Percentiles rank a stretch among this genome's conserved stretches.
Evolutionary conservation across 2,113 vertebrate genomes (phyloP).

Genomic region (Elgaria multicarinata): DNA sequence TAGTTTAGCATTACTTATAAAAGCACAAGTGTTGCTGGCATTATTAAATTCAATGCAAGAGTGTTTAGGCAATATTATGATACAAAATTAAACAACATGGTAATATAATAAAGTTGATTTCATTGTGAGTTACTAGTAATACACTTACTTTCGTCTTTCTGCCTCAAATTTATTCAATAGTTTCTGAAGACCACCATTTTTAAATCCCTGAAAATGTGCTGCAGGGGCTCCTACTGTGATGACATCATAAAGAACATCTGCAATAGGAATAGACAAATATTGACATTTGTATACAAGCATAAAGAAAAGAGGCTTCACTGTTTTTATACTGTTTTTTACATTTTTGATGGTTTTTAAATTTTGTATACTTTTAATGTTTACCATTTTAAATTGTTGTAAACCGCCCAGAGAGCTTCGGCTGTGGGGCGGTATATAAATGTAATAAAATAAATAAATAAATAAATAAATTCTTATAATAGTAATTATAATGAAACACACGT

Average conservation of each 20-base stretch:
- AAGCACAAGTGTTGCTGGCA: neutral
- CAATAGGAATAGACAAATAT: conserved; percentile 56
- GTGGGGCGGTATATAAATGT: too few species aligned
- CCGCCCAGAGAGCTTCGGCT: too few species aligned
- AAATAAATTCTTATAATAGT: neutral
- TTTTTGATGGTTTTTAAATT: too few species aligned
- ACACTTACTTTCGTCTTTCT: conserved; percentile 93
- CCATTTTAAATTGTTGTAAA: too few species aligned
- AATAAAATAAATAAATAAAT: too few species aligned
- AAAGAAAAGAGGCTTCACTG: neutral
- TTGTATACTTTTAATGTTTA: too few species aligned
- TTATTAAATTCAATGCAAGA: neutral
- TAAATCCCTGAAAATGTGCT: conserved; percentile 96
- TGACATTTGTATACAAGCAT: conserved; percentile 4
- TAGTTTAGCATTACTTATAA: neutral
- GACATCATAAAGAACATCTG: conserved; percentile 94
- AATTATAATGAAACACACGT: neutral
- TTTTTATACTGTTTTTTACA: too few species aligned
- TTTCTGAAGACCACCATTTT: conserved; percentile 93
- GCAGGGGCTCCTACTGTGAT: conserved; percentile 95
- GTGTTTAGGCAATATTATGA: neutral
- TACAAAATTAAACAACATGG: neutral
- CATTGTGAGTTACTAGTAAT: neutral
- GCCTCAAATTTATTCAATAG: conserved; percentile 90
- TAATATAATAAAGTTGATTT: neutral